These are phyloP conservation scores for Antheraea yamamai DNA, from an alignment of 2,888 invertebrate genomes.

Conservation along the genomic window DNA sequence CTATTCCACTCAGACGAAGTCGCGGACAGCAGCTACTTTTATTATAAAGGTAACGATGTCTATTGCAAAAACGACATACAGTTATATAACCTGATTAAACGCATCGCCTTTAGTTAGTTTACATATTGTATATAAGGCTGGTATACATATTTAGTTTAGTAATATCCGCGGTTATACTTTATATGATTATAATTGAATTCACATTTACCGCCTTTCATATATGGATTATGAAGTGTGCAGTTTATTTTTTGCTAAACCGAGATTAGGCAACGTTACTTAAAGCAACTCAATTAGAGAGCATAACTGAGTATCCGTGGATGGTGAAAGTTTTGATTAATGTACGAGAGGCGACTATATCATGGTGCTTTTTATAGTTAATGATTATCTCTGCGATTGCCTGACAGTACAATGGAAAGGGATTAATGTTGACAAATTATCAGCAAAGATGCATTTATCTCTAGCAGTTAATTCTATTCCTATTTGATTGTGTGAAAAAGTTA, in stretches of 20 bases:
- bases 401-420: slow-evolving; percentile 13
- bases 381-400: slow-evolving; percentile 16
- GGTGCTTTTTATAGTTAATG: slow-evolving; percentile 15
- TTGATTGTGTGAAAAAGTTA: neutral
- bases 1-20: too few relatives aligned
- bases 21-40: too few relatives aligned
- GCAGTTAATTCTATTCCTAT: neutral
- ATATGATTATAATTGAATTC: neutral
- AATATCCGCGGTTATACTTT: too few relatives aligned
- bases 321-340: slow-evolving; percentile 22
- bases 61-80: too few relatives aligned
- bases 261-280: slow-evolving; percentile 8
- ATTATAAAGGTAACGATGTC: too few relatives aligned
- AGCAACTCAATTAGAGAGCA: slow-evolving; percentile 8
- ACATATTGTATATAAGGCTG: too few relatives aligned
- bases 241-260: neutral
- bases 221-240: neutral
- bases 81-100: too few relatives aligned
- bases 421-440: slow-evolving; percentile 1
- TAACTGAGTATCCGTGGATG: slow-evolving; percentile 9
- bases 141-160: too few relatives aligned
- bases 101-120: too few relatives aligned
- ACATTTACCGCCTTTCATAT: neutral
- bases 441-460: neutral
- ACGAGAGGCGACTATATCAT: slow-evolving; percentile 14